Evolutionary conservation across 2,888 invertebrate species (phyloP), one percentile per base, ranked within the genome.

Genomic region (Brachycybe producta): DNA sequence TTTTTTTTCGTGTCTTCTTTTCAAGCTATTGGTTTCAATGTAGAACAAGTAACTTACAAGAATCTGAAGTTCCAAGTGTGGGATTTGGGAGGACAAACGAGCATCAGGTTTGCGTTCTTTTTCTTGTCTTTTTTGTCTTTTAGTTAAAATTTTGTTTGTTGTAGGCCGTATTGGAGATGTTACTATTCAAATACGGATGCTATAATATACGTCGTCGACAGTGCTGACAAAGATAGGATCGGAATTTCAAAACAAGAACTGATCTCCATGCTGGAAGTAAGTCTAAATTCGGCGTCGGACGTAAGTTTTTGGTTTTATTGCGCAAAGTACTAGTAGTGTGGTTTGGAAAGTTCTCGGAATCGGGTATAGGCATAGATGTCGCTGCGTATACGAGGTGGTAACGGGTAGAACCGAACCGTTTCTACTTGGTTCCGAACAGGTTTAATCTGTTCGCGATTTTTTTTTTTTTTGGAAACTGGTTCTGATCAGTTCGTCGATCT

Each of bases 131-230:
- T 23, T 23, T 21, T 24, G 23, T 23, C 42, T 15, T 32, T 24
- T 53, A 21, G 21, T n/a, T 30, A 21, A 11, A 26, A 21, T 35
- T 21, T 24, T 47, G 56, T 55, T 56, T 48, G 51, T 75, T 76
- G 52, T 70, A 91, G 95, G 73, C 97, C 97, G 0, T 98, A 98
- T 68, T 98, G 98, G 98, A 78, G 98, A 69, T 98, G 97, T 77
- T 98, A 98, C 70, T 98, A 94, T 69, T 92, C 95, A 59, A 98
- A 98, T 72, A 98, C 98, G 65, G 98, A 99, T 75, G 98, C 98
- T 64, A 95, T 98, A 62, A 97, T 98, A 63, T 98, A 98, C 72
- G 98, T 99, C 49, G 95, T 97, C 45, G 98, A 99, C 71, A 97
- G 95, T 42, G 95, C 92, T 50, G 98, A 99, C 71, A 81, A 87